These are phyloP conservation scores for Phasia obesa DNA, from an alignment of 2,888 invertebrate species.

Conservation along the genomic window DNA sequence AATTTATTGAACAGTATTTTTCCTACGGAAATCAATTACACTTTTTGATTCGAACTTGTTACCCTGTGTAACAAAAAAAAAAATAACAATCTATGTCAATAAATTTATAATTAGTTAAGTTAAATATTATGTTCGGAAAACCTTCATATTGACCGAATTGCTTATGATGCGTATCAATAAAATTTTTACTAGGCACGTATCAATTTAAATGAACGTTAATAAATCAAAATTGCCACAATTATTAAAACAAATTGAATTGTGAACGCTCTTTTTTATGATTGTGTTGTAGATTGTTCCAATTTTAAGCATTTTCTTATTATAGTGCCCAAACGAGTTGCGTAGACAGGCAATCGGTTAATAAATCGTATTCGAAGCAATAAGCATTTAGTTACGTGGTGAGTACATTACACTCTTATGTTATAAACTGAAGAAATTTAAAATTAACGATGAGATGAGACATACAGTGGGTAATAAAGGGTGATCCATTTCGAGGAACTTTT, in stretches of 20 bases:
- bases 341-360: conserved; percentile 3
- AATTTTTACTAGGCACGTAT: conserved; percentile 9
- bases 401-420: no score
- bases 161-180: conserved; percentile 33
- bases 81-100: background rate
- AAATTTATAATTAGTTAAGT: conserved; percentile 19
- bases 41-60: background rate
- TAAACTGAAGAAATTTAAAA: no score
- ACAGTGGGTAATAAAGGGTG: no score
- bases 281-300: background rate
- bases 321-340: background rate
- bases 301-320: conserved; percentile 22
- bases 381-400: no score
- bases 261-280: background rate
- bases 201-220: conserved; percentile 22
- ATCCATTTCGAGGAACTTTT: no score
- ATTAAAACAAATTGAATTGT: conserved; percentile 10
- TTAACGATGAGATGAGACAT: no score
- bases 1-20: no score
- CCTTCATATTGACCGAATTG: conserved; percentile 56
- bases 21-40: no score
- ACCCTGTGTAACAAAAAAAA: background rate
- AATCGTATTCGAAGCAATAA: conserved; percentile 3
- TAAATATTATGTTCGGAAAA: conserved; percentile 14
- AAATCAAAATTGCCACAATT: conserved; percentile 7